Conservation (phyloP, 2,113 vertebrate genomes). For the Microcebus griseorufus region DNA sequence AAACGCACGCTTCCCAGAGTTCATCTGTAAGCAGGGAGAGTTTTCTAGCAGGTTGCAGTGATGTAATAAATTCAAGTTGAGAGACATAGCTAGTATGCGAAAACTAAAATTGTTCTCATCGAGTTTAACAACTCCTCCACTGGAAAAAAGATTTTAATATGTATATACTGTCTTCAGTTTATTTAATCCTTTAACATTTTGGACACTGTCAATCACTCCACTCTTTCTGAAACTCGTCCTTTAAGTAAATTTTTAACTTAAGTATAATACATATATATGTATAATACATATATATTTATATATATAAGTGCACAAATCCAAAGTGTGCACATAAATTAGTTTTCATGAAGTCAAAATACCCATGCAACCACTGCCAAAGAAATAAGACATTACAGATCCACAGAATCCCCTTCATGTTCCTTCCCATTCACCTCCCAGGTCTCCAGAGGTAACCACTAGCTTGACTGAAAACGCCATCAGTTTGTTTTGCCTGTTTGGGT, state of each 20-base stretch:
- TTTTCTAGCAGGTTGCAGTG: background rate
- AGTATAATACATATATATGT: background rate
- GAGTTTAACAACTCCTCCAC: constrained; percentile 10
- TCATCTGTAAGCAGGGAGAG: background rate
- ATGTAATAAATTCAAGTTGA: constrained; percentile 10
- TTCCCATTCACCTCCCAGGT: background rate
- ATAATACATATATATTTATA: too few relatives aligned
- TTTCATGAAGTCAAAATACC: constrained; percentile 1
- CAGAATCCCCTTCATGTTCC: background rate
- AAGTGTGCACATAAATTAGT: background rate
- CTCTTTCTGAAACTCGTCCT: background rate
- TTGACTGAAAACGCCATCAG: background rate
- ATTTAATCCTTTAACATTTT: constrained; percentile 5
- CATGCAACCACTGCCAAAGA: background rate
- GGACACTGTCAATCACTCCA: background rate
- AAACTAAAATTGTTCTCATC: constrained; percentile 41
- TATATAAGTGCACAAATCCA: background rate
- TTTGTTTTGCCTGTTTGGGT: background rate
- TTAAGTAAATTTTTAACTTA: background rate
- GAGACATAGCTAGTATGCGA: background rate
- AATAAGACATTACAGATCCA: background rate
- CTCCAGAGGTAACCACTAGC: background rate
- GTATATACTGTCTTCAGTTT: background rate
- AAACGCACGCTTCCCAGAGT: background rate
- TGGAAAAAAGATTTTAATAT: background rate